These are phyloP conservation scores for Ameiurus melas DNA, from an alignment of 2,113 vertebrate species.

Conservation along the genomic window DNA sequence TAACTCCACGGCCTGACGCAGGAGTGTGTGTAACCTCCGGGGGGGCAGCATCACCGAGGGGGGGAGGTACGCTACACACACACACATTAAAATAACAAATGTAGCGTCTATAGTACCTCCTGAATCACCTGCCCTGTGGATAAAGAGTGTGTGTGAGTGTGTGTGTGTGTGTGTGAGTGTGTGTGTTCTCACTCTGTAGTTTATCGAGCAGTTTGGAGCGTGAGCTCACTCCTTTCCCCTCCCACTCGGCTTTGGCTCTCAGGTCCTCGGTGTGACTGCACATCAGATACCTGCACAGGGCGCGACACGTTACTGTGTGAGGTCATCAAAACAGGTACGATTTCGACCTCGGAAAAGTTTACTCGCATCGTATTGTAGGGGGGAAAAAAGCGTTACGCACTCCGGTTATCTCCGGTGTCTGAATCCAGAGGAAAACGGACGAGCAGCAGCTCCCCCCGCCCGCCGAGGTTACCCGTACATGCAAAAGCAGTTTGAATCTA, in stretches of 20 bases:
- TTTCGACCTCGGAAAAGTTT: background rate
- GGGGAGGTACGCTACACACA: conserved; percentile 86
- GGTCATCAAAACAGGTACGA: background rate
- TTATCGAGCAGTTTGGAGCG: conserved; percentile 96
- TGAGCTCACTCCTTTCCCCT: conserved; percentile 93
- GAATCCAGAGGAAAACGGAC: too few relatives aligned
- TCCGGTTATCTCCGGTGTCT: too few relatives aligned
- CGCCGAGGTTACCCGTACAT: too few relatives aligned
- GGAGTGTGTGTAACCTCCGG: conserved; percentile 92
- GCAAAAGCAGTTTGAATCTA: background rate
- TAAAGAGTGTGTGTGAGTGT: background rate
- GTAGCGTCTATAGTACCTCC: background rate
- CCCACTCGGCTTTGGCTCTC: conserved; percentile 96
- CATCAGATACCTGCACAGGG: conserved; percentile 88
- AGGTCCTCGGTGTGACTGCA: conserved; percentile 97
- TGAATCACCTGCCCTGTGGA: background rate
- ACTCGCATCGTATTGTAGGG: background rate
- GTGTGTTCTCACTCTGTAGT: conserved; percentile 88
- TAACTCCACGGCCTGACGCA: conserved; percentile 94
- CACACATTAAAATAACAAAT: background rate
- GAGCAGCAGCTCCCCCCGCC: too few relatives aligned
- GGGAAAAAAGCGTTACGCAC: too few relatives aligned
- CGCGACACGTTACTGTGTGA: background rate
- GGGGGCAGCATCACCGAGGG: conserved; percentile 98
- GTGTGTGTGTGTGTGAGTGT: conserved; percentile 1